These are phyloP conservation scores for Otus sunia DNA, from an alignment of 2,113 vertebrate species.

Conservation along the genomic window DNA sequence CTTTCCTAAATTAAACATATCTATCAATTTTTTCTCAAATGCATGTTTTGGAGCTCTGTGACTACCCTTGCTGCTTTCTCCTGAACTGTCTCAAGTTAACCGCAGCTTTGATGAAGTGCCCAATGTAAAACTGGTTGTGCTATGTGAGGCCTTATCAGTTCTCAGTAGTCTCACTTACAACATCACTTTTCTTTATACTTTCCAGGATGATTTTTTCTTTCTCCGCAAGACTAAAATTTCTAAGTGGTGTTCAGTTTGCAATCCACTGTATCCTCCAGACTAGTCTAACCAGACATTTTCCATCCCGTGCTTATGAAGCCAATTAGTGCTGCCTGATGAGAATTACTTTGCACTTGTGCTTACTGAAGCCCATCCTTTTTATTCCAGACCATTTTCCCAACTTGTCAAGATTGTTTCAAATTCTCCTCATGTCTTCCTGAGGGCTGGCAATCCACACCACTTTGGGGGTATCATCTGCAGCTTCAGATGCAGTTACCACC, in stretches of 20 bases:
- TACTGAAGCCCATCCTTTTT: neutral
- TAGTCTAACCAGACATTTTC: neutral
- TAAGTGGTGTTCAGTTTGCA: fast-evolving
- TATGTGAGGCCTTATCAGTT: fast-evolving
- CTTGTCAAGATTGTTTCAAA: neutral
- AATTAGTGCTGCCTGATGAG: neutral
- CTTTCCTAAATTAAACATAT: neutral
- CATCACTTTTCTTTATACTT: fast-evolving
- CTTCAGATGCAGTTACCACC: neutral
- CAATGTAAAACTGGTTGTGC: fast-evolving
- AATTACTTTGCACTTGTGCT: neutral
- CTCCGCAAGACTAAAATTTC: neutral
- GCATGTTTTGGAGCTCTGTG: neutral
- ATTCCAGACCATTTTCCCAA: neutral
- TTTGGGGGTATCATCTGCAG: neutral
- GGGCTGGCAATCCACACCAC: neutral
- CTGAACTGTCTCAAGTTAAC: neutral
- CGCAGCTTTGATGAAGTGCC: neutral
- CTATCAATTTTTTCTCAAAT: neutral
- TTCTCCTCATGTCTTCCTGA: neutral
- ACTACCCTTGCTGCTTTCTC: neutral
- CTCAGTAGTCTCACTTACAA: neutral
- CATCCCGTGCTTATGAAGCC: neutral
- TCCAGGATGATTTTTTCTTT: neutral
- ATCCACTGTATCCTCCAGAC: neutral